Base-by-base conservation (phyloP, 1,140 invertebrate species). In the Papilio polytes region DNA sequence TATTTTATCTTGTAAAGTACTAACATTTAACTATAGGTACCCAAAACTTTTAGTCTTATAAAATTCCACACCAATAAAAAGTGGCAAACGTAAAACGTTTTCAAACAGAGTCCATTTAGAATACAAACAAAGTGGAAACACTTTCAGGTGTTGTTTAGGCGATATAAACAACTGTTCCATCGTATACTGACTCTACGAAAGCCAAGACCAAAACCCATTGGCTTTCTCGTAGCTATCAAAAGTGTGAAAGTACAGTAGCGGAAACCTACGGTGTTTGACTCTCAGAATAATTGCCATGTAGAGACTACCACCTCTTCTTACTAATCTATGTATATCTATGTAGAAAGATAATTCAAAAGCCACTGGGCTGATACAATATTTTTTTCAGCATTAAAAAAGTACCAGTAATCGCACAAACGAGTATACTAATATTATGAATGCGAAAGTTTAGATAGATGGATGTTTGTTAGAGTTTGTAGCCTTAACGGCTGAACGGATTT, bases 91-190 rank as follows among this genome's bases (percentile, higher is more conserved):
- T 31, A 70, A 70, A 70, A 31, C 63, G 63, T 70, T 70, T 70
- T 31, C 63, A 31, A 26, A 31, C 63, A 13, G 13, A 70, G 63
- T 31, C 26, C 26, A 70, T 70, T 70, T 36, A 18, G 63, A 70
- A 36, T 31, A 70, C 26, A 70, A 70, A 36, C 63, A 70, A 70
- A 70, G 63, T 70, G 63, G 63, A 70, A 70, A 70, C 63, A 70
- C 26, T 70, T 70, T 70, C 63, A 70, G 63, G 63, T 70, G 26
- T 26, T 31, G 63, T 70, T 31, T 36, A 70, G 63, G 6, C 63
- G 8, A 8, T 31, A 70, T 70, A 70, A 70, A 70, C 26, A 70
- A 70, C 59, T 18, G 63, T 31, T 31, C 26, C 26, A 31, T 70
- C 63, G 63, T 36, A 63, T 63, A 70, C 63, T 36, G 26, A 26